These are phyloP conservation scores for Todiramphus saurophagus DNA, from an alignment of 2,113 vertebrate species.

Conservation along the genomic window DNA sequence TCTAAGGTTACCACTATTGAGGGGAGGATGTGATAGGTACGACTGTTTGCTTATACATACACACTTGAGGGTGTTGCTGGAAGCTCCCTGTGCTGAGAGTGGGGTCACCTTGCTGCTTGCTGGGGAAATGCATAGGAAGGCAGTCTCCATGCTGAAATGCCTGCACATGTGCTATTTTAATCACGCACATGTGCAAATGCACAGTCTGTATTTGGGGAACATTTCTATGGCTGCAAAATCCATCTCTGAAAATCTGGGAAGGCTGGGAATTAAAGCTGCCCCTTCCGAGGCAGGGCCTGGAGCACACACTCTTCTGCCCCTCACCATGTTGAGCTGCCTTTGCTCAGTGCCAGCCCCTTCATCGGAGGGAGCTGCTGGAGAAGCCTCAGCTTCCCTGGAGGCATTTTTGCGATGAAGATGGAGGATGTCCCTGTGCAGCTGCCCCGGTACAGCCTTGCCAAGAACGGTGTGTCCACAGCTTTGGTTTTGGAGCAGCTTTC, in stretches of 20 bases:
- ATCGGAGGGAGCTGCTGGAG: not conserved
- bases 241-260: not conserved
- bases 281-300: not conserved
- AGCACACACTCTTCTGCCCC: fast-evolving
- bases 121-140: not conserved
- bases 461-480: not conserved
- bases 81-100: not conserved
- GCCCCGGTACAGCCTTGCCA: not conserved
- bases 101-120: not conserved
- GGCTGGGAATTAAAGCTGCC: not conserved
- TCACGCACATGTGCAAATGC: not conserved
- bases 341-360: not conserved
- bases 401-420: not conserved
- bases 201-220: not conserved
- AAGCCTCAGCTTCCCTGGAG: not conserved
- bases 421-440: not conserved
- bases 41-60: not conserved
- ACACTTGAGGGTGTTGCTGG: not conserved
- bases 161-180: not conserved
- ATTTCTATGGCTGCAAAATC: not conserved
- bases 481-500: not conserved
- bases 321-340: not conserved
- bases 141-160: not conserved
- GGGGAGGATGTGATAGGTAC: not conserved
- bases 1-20: fast-evolving